A percentile compares a stretch with the other conserved stretches of the same genome.
Evolutionary conservation across 2,113 vertebrate genomes (phyloP).

Genomic region (Syngnathus scovelli): DNA sequence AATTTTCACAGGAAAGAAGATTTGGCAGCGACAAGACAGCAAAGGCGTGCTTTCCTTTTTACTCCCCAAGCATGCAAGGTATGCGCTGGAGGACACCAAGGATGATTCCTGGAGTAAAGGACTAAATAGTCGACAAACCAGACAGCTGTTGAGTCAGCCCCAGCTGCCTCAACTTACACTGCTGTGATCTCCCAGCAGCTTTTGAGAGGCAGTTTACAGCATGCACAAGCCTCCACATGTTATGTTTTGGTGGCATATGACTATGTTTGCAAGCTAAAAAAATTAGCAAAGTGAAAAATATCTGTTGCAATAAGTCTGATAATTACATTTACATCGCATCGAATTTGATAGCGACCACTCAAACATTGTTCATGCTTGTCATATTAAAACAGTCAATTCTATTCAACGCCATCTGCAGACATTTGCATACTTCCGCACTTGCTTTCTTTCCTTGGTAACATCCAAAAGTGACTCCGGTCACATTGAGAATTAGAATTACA

Average conservation of each 20-base stretch:
- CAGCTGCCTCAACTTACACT: conserved; percentile 19
- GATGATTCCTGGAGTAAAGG: conserved; percentile 51
- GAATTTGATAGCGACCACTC: too few relatives aligned
- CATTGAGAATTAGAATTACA: not conserved
- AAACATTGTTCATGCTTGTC: too few relatives aligned
- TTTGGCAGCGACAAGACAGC: conserved; percentile 2
- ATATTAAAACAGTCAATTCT: too few relatives aligned
- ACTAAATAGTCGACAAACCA: conserved; percentile 21
- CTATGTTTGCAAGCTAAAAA: too few relatives aligned
- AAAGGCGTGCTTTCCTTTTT: conserved; percentile 28
- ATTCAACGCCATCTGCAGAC: too few relatives aligned
- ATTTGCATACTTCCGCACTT: too few relatives aligned
- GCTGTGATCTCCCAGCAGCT: conserved; percentile 24
- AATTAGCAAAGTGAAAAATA: not conserved
- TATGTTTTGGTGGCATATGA: not conserved
- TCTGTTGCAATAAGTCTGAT: not conserved
- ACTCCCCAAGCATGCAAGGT: conserved; percentile 37
- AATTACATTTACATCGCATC: not conserved
- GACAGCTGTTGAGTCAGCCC: conserved; percentile 12
- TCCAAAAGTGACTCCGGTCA: not conserved
- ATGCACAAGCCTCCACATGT: not conserved
- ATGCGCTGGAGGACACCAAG: conserved; percentile 33
- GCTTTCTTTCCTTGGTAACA: too few relatives aligned
- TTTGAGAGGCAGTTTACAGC: conserved; percentile 11
- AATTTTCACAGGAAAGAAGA: conserved; percentile 10